Evolutionary conservation across 2,113 vertebrate genomes (phyloP).

Genomic region (Actenoides lindsayi): DNA sequence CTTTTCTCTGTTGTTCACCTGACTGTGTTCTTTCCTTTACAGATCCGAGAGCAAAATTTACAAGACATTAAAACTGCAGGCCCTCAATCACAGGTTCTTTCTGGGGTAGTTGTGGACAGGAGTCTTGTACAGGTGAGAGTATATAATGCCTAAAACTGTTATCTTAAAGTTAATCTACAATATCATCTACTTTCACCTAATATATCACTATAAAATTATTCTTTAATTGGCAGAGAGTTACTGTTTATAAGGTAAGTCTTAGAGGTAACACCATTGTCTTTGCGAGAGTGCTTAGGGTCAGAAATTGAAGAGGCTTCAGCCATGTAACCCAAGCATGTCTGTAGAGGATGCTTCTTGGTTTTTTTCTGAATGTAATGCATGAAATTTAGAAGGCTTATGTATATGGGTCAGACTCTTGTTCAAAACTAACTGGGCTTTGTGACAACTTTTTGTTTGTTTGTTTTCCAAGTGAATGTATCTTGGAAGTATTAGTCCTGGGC

Average conservation of each 20-base stretch:
- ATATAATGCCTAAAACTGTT: background rate
- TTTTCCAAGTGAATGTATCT: slow-evolving; percentile 9
- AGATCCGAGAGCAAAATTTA: slow-evolving; percentile 98
- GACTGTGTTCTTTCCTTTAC: slow-evolving; percentile 7
- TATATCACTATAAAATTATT: slow-evolving; percentile 78
- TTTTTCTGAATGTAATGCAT: slow-evolving; percentile 72
- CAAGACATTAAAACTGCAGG: slow-evolving; percentile 97
- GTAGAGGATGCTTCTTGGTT: slow-evolving; percentile 8
- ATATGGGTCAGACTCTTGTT: slow-evolving; percentile 9
- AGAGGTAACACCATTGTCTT: slow-evolving; percentile 69
- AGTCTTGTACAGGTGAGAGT: slow-evolving; percentile 90
- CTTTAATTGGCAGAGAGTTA: slow-evolving; percentile 83
- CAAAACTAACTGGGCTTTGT: slow-evolving; percentile 52
- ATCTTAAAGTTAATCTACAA: background rate
- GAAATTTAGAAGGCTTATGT: slow-evolving; percentile 41
- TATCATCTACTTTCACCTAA: slow-evolving; percentile 13
- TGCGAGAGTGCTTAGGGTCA: slow-evolving; percentile 58
- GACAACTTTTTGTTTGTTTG: slow-evolving; percentile 11
- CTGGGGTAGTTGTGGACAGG: slow-evolving; percentile 86
- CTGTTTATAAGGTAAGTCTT: slow-evolving; percentile 86
- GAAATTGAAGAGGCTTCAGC: slow-evolving; percentile 40
- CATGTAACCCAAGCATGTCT: slow-evolving; percentile 47
- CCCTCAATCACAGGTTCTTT: slow-evolving; percentile 94
- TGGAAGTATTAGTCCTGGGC: background rate
- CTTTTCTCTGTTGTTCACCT: background rate